A percentile compares a stretch with the other conserved stretches of the same genome.
Evolutionary conservation across 2,888 invertebrate species (phyloP).

Genomic region (Ormyrus labotus): DNA sequence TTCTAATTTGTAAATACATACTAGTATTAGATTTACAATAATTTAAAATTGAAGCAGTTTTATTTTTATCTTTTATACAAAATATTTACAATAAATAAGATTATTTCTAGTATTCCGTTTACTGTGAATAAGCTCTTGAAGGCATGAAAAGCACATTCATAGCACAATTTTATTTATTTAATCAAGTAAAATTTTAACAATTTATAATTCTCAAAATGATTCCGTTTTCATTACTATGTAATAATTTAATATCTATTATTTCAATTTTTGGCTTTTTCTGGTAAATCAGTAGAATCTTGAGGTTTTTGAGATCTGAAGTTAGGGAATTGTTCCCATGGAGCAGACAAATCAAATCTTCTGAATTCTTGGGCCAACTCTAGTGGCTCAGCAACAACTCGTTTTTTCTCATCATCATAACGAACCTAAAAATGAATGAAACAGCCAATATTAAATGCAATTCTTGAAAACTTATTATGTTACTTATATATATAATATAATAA

Average conservation of each 20-base stretch:
- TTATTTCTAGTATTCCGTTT: neutral
- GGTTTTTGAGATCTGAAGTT: slow-evolving; percentile 83
- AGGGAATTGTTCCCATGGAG: slow-evolving; percentile 99
- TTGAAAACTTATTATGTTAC: too few relatives aligned
- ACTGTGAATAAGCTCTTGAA: slow-evolving; percentile 6
- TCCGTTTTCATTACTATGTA: neutral
- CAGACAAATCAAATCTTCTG: slow-evolving; percentile 95
- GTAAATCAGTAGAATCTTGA: slow-evolving; percentile 79
- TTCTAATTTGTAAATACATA: neutral
- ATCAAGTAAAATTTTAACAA: slow-evolving; percentile 12
- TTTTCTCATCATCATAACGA: slow-evolving; percentile 98
- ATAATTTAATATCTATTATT: slow-evolving; percentile 14
- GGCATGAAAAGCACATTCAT: slow-evolving; percentile 12
- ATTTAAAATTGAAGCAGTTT: slow-evolving; percentile 19
- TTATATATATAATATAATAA: neutral
- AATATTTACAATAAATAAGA: slow-evolving; percentile 40
- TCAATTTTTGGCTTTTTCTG: slow-evolving; percentile 76
- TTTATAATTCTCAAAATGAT: slow-evolving; percentile 2
- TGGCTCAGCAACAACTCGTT: slow-evolving; percentile 97
- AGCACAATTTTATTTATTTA: slow-evolving; percentile 36
- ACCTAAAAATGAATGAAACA: slow-evolving; percentile 77
- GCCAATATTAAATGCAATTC: neutral
- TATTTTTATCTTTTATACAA: neutral
- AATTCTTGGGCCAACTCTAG: slow-evolving; percentile 98
- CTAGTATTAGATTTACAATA: neutral